Conservation (phyloP, 2,797 vertebrate genomes). For the Darevskia mixta region DNA sequence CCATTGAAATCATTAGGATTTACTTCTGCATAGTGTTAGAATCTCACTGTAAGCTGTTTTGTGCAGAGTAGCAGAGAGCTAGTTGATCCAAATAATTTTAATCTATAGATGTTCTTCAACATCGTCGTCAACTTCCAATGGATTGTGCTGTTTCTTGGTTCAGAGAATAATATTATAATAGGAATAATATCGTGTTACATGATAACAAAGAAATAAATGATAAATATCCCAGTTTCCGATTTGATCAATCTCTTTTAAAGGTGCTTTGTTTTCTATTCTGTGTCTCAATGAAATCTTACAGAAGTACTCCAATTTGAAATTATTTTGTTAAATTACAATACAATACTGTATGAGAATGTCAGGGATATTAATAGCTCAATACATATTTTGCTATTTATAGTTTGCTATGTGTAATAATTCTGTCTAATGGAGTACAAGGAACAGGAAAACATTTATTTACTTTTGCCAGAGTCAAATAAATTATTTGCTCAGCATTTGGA, state of each 20-base stretch:
- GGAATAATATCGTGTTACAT: conserved; percentile 31
- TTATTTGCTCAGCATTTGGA: conserved; percentile 69
- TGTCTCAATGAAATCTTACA: conserved; percentile 62
- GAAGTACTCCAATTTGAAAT: conserved; percentile 59
- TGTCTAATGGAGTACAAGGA: conserved; percentile 68
- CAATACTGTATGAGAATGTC: conserved; percentile 60
- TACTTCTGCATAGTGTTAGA: background rate
- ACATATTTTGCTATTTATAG: conserved; percentile 67
- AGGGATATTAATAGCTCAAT: conserved; percentile 66
- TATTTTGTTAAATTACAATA: conserved; percentile 65
- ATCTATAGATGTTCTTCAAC: conserved; percentile 41
- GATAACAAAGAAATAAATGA: background rate
- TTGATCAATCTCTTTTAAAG: conserved; percentile 55
- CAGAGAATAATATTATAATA: conserved; percentile 25
- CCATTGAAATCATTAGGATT: background rate
- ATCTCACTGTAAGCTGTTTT: conserved; percentile 31
- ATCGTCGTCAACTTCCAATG: background rate
- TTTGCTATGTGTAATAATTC: conserved; percentile 66
- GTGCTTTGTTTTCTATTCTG: conserved; percentile 43
- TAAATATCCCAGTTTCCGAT: background rate
- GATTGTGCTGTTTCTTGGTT: conserved; percentile 42
- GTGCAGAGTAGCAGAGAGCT: conserved; percentile 41
- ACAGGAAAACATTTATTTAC: conserved; percentile 70
- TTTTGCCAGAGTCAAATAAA: conserved; percentile 66
- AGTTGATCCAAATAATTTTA: conserved; percentile 48